Evolutionary conservation across 2,888 invertebrate species (phyloP).

Genomic region (Standfussiana lucernea): DNA sequence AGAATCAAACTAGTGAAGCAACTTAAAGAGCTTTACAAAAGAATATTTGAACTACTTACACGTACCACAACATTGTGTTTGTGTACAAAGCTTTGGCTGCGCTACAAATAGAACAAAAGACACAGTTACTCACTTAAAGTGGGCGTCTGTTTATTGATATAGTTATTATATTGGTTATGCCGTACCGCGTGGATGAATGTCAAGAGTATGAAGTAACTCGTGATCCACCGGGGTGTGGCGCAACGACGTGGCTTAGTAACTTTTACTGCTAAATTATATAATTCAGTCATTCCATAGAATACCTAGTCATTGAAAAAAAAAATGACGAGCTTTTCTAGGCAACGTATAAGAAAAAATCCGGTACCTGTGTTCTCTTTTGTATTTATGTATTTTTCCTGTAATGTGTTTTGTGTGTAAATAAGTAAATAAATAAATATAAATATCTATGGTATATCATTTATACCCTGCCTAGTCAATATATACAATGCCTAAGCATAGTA

Average conservation of each 20-base stretch:
- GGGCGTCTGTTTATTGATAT: slow-evolving; percentile 36
- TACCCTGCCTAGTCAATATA: too few relatives aligned
- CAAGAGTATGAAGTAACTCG: slow-evolving; percentile 51
- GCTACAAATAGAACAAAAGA: slow-evolving; percentile 2
- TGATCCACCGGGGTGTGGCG: slow-evolving; percentile 21
- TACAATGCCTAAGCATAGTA: too few relatives aligned
- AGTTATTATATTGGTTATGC: slow-evolving; percentile 18
- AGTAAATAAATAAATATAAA: too few relatives aligned
- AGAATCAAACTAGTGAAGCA: not conserved
- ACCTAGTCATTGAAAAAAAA: not conserved
- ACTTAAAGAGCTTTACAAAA: not conserved
- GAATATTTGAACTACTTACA: not conserved
- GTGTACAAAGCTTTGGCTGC: slow-evolving; percentile 1
- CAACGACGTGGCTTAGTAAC: slow-evolving; percentile 48
- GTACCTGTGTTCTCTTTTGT: too few relatives aligned
- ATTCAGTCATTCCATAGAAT: not conserved
- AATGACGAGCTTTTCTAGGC: too few relatives aligned
- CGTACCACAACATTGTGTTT: slow-evolving; percentile 5
- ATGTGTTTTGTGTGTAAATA: too few relatives aligned
- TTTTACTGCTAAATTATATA: slow-evolving; percentile 46
- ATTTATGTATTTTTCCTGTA: too few relatives aligned
- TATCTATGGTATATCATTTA: too few relatives aligned
- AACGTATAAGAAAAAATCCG: too few relatives aligned
- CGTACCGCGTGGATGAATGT: slow-evolving; percentile 45
- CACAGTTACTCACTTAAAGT: slow-evolving; percentile 4